Conservation (phyloP, 2,888 invertebrate species). For the Tachina lurida region DNA sequence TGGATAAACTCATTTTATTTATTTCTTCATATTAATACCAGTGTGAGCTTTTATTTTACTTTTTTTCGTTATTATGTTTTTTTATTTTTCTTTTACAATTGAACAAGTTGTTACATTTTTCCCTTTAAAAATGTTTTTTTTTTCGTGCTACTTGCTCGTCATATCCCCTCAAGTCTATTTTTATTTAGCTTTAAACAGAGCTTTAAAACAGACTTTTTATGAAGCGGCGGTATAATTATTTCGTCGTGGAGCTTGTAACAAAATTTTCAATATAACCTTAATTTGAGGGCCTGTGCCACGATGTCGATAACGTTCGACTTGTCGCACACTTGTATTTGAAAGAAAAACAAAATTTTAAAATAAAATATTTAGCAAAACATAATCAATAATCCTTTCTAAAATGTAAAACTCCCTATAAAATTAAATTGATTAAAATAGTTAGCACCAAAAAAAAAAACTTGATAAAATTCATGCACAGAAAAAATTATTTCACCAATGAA, state of each 20-base stretch:
- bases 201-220: slow-evolving; percentile 4
- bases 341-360: too few relatives aligned
- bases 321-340: too few relatives aligned
- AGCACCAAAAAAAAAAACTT: too few relatives aligned
- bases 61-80: slow-evolving; percentile 18
- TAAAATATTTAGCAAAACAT: too few relatives aligned
- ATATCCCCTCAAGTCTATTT: slow-evolving; percentile 27
- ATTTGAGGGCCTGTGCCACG: too few relatives aligned
- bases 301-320: too few relatives aligned
- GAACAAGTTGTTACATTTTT: slow-evolving; percentile 69
- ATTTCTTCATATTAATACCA: slow-evolving; percentile 45
- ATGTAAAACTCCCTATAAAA: too few relatives aligned
- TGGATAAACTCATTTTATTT: slow-evolving; percentile 27
- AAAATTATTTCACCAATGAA: too few relatives aligned
- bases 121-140: slow-evolving; percentile 54
- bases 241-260: background rate
- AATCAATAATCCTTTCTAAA: too few relatives aligned
- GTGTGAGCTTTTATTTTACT: slow-evolving; percentile 43
- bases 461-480: too few relatives aligned
- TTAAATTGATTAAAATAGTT: too few relatives aligned
- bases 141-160: slow-evolving; percentile 17
- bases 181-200: slow-evolving; percentile 38
- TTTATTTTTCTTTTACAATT: slow-evolving; percentile 32
- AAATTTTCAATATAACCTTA: background rate
- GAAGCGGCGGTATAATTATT: background rate